Evolutionary conservation across 2,113 vertebrate species (phyloP), one percentile per base, ranked within the genome.

Genomic region (Oryzias woworae): DNA sequence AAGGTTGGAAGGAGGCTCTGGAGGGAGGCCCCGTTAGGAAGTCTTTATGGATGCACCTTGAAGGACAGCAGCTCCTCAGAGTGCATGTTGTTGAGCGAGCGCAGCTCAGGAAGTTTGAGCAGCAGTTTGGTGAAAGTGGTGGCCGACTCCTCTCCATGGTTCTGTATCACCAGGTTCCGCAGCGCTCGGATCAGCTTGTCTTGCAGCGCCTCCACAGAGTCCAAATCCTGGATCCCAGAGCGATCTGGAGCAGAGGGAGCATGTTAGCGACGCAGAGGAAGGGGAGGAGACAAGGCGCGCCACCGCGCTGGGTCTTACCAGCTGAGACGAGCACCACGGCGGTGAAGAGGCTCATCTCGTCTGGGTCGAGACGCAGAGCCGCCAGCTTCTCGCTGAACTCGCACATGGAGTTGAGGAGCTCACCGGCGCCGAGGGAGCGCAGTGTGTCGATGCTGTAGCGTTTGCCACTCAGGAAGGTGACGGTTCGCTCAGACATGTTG

Each of bases 31-130:
- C 1, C 3, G 47, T 8, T 0, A 17, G 66, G 71, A 81, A 84
- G 75, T 23, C 16, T 86, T 94, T 90, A 99, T 0, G 96, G 94
- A 79, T 98, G 95, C 85, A 99, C 96, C 91, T 95, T 96, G 85
- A 99, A 99, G 77, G 97, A 95, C 83, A 99, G 89, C 78, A 99
- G 95, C 82, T 98, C 96, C 90, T 98, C 96, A 36, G 96, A 99
- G 92, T 99, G 97, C 95, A 98, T 93, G 92, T 97, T 98, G 90
- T 98, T 99, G 89, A 99, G 95, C 50, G 97, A 97, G 36, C 96
- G 96, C 87, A 99, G 93, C 84, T 99, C 96, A 0, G 97, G 95
- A 54, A 99, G 92, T 81, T 98, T 98, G 71, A 99, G 91, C 69
- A 99, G 94, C 66, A 98, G 94, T 85, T 97, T 98, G 90, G 97